Evolutionary conservation across 2,888 invertebrate genomes (phyloP).

Genomic region (Sthenelais limicola): DNA sequence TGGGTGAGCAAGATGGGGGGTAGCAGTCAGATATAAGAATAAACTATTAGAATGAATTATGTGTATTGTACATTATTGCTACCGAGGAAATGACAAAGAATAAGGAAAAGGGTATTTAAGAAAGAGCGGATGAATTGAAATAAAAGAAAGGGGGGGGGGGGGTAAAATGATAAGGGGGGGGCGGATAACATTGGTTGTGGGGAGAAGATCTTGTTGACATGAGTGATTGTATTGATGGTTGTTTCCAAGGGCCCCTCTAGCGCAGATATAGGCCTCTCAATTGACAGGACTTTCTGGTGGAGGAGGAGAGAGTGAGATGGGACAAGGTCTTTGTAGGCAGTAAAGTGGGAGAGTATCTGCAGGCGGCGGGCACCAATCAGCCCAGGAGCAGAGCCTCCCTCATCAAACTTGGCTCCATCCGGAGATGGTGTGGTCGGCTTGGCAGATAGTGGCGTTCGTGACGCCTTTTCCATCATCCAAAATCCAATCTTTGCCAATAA

Average conservation of each 20-base stretch:
- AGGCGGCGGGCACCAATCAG: not conserved
- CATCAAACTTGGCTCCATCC: slow-evolving; percentile 34
- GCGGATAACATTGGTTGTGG: not conserved
- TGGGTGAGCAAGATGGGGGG: too few species aligned
- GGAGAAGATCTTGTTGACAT: too few species aligned
- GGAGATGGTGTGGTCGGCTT: slow-evolving; percentile 34
- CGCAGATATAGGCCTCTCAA: too few species aligned
- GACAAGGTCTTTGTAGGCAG: not conserved
- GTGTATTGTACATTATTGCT: too few species aligned
- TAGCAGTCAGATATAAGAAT: too few species aligned
- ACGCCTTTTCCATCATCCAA: slow-evolving; percentile 33
- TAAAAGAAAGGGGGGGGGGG: too few species aligned
- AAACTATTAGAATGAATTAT: too few species aligned
- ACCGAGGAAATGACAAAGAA: too few species aligned
- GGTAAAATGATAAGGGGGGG: not conserved
- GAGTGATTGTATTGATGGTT: not conserved
- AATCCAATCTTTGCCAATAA: slow-evolving; percentile 37
- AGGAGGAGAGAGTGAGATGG: not conserved
- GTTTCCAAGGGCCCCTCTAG: too few species aligned
- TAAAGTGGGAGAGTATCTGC: not conserved
- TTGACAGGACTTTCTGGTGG: too few species aligned
- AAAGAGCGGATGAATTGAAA: too few species aligned
- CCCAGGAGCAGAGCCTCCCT: not conserved
- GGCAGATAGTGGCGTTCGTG: slow-evolving; percentile 27
- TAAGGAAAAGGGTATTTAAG: too few species aligned